Conservation (phyloP, 2,797 vertebrate genomes). For the Tympanoctomys barrerae region DNA sequence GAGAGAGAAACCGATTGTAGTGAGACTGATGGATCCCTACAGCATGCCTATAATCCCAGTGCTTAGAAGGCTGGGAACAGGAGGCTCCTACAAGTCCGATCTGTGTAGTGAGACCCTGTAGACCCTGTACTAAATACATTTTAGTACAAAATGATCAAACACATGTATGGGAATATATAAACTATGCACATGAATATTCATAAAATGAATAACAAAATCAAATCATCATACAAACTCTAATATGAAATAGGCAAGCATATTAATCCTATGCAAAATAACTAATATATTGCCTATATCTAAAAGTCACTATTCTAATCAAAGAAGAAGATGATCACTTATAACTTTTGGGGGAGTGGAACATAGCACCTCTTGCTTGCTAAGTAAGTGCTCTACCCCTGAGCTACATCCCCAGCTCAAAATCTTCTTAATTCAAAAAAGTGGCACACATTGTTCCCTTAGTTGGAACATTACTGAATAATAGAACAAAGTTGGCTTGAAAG, state of each 20-base stretch:
- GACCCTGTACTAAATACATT: neutral
- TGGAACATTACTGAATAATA: conserved; percentile 39
- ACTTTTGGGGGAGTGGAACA: neutral
- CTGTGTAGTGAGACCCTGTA: no score
- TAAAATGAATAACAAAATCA: neutral
- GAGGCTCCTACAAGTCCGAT: no score
- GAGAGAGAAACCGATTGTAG: no score
- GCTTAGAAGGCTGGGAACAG: no score
- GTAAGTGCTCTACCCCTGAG: neutral
- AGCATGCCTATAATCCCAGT: no score
- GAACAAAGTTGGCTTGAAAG: conserved; percentile 23
- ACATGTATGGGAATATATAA: neutral
- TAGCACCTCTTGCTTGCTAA: neutral
- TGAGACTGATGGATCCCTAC: neutral
- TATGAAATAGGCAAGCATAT: neutral
- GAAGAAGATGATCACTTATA: neutral
- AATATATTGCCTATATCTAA: neutral
- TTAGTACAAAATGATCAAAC: neutral
- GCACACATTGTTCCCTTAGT: neutral
- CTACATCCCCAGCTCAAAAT: neutral
- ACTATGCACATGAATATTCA: neutral
- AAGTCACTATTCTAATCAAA: conserved; percentile 10
- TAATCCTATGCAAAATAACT: neutral
- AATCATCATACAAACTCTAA: neutral
- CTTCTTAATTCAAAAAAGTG: conserved; percentile 6